Evolutionary conservation across 2,888 invertebrate species (phyloP).

Genomic region (Ryuthela nishihirai): DNA sequence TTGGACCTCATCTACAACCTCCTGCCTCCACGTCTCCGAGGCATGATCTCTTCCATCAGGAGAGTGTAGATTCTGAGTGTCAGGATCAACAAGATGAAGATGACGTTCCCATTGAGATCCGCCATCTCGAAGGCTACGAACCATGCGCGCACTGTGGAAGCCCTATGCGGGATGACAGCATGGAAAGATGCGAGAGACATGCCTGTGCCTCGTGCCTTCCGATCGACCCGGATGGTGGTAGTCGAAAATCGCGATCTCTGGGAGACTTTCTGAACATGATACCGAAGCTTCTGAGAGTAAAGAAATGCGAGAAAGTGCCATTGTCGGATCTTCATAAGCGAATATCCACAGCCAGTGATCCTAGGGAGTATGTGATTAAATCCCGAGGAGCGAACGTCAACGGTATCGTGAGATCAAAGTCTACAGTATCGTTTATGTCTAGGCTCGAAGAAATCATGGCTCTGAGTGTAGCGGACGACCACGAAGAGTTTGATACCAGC

Average conservation of each 20-base stretch:
- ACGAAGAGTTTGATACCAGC: slow-evolving; percentile 2
- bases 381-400: slow-evolving; percentile 21
- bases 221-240: slow-evolving; percentile 4
- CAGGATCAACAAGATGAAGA: slow-evolving; percentile 56
- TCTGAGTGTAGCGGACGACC: slow-evolving; percentile 7
- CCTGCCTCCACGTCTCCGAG: slow-evolving; percentile 3
- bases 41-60: slow-evolving; percentile 33
- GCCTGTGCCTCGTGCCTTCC: slow-evolving; percentile 22
- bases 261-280: slow-evolving; percentile 38
- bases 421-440: slow-evolving; percentile 33
- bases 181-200: slow-evolving; percentile 11
- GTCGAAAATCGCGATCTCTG: slow-evolving; percentile 29
- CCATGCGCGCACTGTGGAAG: slow-evolving; percentile 21
- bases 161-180: not conserved
- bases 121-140: slow-evolving; percentile 62
- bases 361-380: slow-evolving; percentile 36
- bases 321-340: slow-evolving; percentile 35
- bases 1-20: slow-evolving; percentile 8
- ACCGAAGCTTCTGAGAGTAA: slow-evolving; percentile 30
- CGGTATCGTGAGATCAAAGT: slow-evolving; percentile 33
- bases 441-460: slow-evolving; percentile 28
- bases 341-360: slow-evolving; percentile 39
- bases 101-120: slow-evolving; percentile 81
- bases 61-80: slow-evolving; percentile 50
- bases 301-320: slow-evolving; percentile 29